Base-by-base conservation (phyloP, 2,888 invertebrate species). In the Beris chalybata region DNA sequence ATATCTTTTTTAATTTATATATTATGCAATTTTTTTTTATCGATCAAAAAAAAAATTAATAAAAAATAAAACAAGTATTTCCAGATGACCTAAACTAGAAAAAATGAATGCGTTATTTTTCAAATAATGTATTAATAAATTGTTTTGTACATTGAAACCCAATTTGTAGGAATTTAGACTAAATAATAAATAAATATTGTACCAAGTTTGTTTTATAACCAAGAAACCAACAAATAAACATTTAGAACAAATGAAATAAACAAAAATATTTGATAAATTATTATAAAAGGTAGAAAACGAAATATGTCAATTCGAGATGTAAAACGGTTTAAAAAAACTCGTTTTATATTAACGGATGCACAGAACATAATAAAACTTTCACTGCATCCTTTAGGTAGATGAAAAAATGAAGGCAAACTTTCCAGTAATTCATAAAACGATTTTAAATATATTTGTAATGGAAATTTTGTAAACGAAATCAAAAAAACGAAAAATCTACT, bases 41-140 rank as follows among this genome's bases (percentile, higher is more conserved):
- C 43, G 61, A 43, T 52, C 45, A 44, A 43, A 45, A 58, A 29
- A 47, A 57, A 64, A 68, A 52, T 31, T 15, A 55, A 22, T 22
- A 64, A 68, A 47, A 31, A 59, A 66, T 56, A 48, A 64, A 63
- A 61, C 69, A 69, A 69, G 69, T 69, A 69, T 69, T 69, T 69
- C 69, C 69, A 65, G 64, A 69, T 65, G 69, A 69, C 69, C 69
- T 69, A 69, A 69, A 53, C 53, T 53, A 54, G 52, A 15, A 64
- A 64, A 54, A 54, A 29, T n/a, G n/a, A 54, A 54, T 9, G 29
- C 31, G 31, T 54, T 54, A 31, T 54, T 32, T 32, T 29, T 32
- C n/a, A 54, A 54, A 54, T 31, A 54, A 54, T 54, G 30, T 54
- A 31, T 11, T 5, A 6, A 48, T 48, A 48, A 55, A 56, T 38